Evolutionary conservation across 2,888 invertebrate species (phyloP), one percentile per base, ranked within the genome.

Genomic region (Sabatieria punctata): DNA sequence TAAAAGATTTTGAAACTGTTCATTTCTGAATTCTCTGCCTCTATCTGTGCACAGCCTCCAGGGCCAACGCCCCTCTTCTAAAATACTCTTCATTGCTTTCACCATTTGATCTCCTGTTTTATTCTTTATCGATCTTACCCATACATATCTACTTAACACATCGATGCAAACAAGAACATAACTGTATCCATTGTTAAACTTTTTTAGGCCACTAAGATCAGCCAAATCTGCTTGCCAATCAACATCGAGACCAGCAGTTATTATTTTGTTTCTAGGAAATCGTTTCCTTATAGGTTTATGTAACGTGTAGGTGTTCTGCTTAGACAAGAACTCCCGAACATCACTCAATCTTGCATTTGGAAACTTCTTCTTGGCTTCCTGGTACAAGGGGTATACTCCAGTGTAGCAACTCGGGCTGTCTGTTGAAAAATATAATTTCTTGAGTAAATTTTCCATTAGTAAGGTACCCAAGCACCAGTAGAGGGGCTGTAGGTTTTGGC

Each of bases 81-180:
- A n/a, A 18, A 37, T 37, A 15, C 18, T 8, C 6, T 8, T 18
- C 8, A 37, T 15, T 15, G 13, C 37, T 18, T 37, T 6, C 6
- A 6, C 18, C 13, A 18, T 18, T 15, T 8, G 6, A 6, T 37
- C n/a, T 15, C n/a, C n/a, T 18, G 37, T 37, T 37, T 37, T 37
- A 6, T 18, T 11, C 18, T 37, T 37, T 18, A 37, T 11, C 18
- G 19, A 18, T 18, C 6, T 18, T n/a, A 6, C 37, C 8, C 8
- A 37, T 6, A 18, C 37, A 18, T 15, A 37, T 18, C 18, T 37
- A 18, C 37, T 37, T 11, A 37, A 37, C 6, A 37, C 37, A 18
- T 37, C 37, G 19, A 37, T 37, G 37, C 37, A 37, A 15, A 37
- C 37, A n/a, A 37, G 18, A 37, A 37, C 18, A 37, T 37, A 37